A percentile compares a stretch with the other conserved stretches of the same genome.
These are phyloP conservation scores for Meda fulgida DNA, from an alignment of 2,797 vertebrate species.

Conservation along the genomic window DNA sequence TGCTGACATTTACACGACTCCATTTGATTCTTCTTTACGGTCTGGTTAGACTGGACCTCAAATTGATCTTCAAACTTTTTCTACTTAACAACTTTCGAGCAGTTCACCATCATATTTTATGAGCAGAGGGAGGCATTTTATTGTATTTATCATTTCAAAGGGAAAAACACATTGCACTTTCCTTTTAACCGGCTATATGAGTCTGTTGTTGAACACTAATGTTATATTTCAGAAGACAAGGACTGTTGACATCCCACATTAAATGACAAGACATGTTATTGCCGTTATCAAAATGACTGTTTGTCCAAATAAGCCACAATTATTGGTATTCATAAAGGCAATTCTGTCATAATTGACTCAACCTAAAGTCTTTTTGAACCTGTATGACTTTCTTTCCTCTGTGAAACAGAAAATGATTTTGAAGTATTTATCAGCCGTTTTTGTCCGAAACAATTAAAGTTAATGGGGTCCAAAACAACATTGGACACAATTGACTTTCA, in stretches of 20 bases:
- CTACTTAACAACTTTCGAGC: neutral
- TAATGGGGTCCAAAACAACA: neutral
- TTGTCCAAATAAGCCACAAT: neutral
- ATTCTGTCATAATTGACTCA: neutral
- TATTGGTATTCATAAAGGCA: neutral
- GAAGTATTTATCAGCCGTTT: neutral
- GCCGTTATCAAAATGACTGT: too few relatives aligned
- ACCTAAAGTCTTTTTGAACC: neutral
- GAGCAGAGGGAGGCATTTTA: neutral
- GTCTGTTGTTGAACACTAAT: neutral
- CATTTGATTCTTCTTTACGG: neutral
- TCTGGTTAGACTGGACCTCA: neutral
- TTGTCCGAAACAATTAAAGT: neutral
- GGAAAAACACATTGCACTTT: neutral
- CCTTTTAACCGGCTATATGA: neutral
- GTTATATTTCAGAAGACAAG: neutral
- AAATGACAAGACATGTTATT: neutral
- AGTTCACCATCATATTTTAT: neutral
- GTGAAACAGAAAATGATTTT: neutral
- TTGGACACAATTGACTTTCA: neutral
- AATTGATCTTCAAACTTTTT: constrained; percentile 10
- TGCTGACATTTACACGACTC: neutral
- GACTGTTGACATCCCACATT: neutral
- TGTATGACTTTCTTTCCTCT: neutral
- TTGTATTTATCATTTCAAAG: neutral